These are phyloP conservation scores for Ptychodera flava DNA, from an alignment of 35 echinoderm and acorn worm genomes.

Conservation along the genomic window DNA sequence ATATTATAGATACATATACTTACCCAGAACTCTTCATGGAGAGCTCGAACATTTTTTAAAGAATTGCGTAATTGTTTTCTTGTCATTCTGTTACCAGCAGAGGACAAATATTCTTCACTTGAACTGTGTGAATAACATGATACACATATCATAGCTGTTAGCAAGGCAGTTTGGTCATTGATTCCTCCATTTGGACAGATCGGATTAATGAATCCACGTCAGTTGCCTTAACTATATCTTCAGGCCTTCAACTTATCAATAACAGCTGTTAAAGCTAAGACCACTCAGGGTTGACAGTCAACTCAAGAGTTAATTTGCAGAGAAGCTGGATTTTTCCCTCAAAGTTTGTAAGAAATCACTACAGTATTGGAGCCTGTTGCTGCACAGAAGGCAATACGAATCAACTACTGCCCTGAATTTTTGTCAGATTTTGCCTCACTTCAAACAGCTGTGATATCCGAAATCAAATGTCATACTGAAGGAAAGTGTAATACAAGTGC, in stretches of 20 bases:
- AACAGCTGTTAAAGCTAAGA: not conserved
- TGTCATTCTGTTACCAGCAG: slow-evolving; percentile 87
- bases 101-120: slow-evolving; percentile 86
- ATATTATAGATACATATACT: too few species aligned
- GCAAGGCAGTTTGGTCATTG: not conserved
- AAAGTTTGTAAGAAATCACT: too few species aligned
- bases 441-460: too few species aligned
- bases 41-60: slow-evolving; percentile 84
- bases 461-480: too few species aligned
- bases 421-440: too few species aligned
- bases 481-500: too few species aligned
- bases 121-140: slow-evolving; percentile 45
- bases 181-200: not conserved
- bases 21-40: slow-evolving; percentile 99
- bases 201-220: slow-evolving; percentile 5
- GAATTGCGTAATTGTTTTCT: slow-evolving; percentile 89
- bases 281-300: too few species aligned
- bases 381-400: too few species aligned
- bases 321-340: too few species aligned
- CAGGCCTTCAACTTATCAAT: not conserved
- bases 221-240: slow-evolving; percentile 10
- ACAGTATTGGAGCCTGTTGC: too few species aligned
- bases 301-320: too few species aligned
- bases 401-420: too few species aligned
- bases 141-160: slow-evolving; percentile 2